phyloP scores from a whole-genome alignment of 2,797 vertebrate genomes.

The Neomorphus geoffroyi region DNA sequence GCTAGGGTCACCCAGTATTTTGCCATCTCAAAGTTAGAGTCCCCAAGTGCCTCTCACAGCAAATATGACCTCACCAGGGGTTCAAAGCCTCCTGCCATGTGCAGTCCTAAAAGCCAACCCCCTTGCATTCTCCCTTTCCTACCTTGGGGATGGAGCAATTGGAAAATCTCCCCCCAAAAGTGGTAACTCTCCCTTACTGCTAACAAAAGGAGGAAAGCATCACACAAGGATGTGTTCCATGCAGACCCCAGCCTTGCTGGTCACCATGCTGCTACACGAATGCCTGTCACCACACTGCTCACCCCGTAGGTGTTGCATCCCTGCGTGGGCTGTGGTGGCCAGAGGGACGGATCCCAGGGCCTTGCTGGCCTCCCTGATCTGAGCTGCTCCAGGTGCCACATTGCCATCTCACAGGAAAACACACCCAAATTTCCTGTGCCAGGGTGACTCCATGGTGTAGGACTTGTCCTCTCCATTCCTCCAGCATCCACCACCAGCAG shows the following conservation, averaged over 20 bases:
- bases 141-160: background rate
- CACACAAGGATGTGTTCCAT: background rate
- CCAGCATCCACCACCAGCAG: background rate
- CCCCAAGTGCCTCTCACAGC: background rate
- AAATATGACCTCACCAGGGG: rapidly evolving
- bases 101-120: rapidly evolving
- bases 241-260: rapidly evolving
- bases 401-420: background rate
- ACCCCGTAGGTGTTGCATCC: rapidly evolving
- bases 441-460: background rate
- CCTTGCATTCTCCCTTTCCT: background rate
- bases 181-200: background rate
- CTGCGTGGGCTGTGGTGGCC: rapidly evolving
- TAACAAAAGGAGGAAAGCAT: background rate
- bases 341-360: background rate
- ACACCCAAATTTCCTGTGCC: background rate
- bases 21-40: background rate
- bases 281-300: background rate
- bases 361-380: background rate
- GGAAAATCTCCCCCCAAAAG: background rate
- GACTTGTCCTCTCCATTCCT: background rate
- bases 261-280: background rate
- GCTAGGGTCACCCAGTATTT: background rate
- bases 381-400: background rate
- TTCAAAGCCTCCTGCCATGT: background rate